These are phyloP conservation scores for Eulemur rufifrons DNA, from an alignment of 2,113 vertebrate genomes.

Conservation along the genomic window DNA sequence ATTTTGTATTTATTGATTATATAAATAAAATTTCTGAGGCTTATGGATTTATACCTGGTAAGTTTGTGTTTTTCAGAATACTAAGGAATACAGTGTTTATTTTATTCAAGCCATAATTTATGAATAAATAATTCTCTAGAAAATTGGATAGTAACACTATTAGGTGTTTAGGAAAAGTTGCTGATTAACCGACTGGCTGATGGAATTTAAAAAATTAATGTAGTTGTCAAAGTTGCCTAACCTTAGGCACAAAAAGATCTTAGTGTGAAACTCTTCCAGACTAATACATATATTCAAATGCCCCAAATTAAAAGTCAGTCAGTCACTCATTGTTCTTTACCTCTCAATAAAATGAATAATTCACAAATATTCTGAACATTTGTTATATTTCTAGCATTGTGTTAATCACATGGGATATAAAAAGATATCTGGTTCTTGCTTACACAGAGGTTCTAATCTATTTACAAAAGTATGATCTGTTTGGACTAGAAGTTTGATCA, in stretches of 20 bases:
- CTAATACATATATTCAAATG: neutral
- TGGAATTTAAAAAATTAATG: neutral
- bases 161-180: slow-evolving; percentile 3
- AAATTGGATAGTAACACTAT: neutral
- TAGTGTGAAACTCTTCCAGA: neutral
- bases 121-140: neutral
- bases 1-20: slow-evolving; percentile 47
- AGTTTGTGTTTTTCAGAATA: slow-evolving; percentile 8
- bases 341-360: neutral
- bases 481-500: neutral
- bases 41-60: neutral
- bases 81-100: neutral
- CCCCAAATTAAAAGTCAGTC: neutral
- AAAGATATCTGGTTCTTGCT: neutral
- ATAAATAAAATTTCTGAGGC: slow-evolving; percentile 40
- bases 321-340: neutral
- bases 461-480: neutral
- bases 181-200: neutral
- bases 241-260: slow-evolving; percentile 1
- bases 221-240: neutral
- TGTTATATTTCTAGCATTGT: neutral
- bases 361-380: slow-evolving; percentile 21
- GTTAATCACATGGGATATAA: neutral
- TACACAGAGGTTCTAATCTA: neutral
- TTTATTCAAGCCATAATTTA: slow-evolving; percentile 18